These are phyloP conservation scores for Mastomys natalensis DNA, from an alignment of 2,113 vertebrate species.

Conservation along the genomic window DNA sequence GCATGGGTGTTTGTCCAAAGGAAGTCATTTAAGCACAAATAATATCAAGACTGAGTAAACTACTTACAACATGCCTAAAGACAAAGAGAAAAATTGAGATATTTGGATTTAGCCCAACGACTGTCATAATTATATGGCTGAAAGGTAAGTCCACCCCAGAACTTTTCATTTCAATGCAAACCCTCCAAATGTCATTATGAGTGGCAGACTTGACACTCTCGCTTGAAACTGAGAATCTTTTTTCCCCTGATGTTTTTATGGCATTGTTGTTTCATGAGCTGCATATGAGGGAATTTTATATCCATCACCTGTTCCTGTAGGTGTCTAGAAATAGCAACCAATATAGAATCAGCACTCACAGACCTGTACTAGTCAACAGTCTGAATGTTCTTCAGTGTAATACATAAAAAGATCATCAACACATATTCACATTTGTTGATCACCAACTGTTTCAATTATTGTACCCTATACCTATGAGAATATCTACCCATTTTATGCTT, in stretches of 20 bases:
- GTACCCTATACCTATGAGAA: neutral
- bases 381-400: neutral
- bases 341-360: neutral
- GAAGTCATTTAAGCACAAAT: neutral
- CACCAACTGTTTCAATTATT: neutral
- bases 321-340: neutral
- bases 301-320: neutral
- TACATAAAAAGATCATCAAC: neutral
- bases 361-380: neutral
- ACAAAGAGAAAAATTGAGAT: neutral
- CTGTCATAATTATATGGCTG: neutral
- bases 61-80: neutral
- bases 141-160: neutral
- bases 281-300: conserved; percentile 16
- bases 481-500: neutral
- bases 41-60: neutral
- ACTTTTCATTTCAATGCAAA: neutral
- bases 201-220: neutral
- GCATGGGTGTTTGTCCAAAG: neutral
- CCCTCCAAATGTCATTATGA: neutral
- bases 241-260: neutral
- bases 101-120: neutral
- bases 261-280: neutral
- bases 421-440: neutral
- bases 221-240: neutral